Conservation (phyloP, 2,113 vertebrate genomes). For the Epinephelus fuscoguttatus region DNA sequence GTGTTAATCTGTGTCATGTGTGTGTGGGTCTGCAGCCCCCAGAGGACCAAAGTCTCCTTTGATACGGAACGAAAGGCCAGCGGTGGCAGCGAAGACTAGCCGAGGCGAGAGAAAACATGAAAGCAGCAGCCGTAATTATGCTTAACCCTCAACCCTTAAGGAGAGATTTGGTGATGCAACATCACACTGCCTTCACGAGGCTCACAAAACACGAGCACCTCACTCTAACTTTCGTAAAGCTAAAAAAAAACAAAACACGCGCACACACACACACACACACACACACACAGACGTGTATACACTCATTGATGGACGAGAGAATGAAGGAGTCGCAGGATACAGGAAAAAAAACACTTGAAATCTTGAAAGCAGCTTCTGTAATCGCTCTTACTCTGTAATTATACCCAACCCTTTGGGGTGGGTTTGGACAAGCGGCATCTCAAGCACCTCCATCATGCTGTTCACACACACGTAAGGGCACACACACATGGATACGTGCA, state of each 20-base stretch:
- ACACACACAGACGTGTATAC: too few relatives aligned
- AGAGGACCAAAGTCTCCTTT: constrained; percentile 66
- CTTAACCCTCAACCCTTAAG: constrained; percentile 61
- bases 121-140: constrained; percentile 65
- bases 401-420: constrained; percentile 27
- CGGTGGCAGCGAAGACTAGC: constrained; percentile 42
- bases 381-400: constrained; percentile 38
- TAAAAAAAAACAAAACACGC: neutral
- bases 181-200: constrained; percentile 27
- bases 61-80: constrained; percentile 64
- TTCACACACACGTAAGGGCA: constrained; percentile 12
- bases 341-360: constrained; percentile 22
- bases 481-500: constrained; percentile 16
- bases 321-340: neutral
- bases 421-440: constrained; percentile 53
- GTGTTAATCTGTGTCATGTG: constrained; percentile 45
- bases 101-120: constrained; percentile 61
- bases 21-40: constrained; percentile 27
- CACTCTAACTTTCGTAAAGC: constrained; percentile 19
- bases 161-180: constrained; percentile 70
- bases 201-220: constrained; percentile 33
- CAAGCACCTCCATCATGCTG: constrained; percentile 15
- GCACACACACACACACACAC: neutral
- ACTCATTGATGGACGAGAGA: constrained; percentile 4
- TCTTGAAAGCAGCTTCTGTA: constrained; percentile 47